Evolutionary conservation across 2,113 vertebrate genomes (phyloP).

Genomic region (Tonatia bakeri): DNA sequence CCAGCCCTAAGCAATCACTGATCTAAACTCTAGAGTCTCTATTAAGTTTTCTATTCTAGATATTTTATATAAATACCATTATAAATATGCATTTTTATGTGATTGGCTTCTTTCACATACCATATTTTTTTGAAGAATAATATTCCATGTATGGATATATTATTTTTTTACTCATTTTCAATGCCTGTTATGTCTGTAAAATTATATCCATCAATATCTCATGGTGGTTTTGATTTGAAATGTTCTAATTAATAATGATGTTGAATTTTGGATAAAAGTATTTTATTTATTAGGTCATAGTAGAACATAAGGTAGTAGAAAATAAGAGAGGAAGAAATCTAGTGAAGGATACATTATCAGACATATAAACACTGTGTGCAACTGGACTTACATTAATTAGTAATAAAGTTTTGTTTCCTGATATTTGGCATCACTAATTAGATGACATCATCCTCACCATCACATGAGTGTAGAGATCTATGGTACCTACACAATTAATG

Average conservation of each 20-base stretch:
- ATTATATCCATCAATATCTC: neutral
- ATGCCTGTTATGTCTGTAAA: neutral
- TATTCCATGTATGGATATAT: neutral
- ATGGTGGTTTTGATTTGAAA: neutral
- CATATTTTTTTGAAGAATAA: neutral
- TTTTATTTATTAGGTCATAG: neutral
- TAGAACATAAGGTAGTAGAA: neutral
- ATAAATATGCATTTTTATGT: neutral
- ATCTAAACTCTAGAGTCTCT: neutral
- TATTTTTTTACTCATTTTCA: neutral
- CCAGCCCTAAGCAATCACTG: neutral
- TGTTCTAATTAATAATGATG: neutral
- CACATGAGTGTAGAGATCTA: neutral
- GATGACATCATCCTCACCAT: neutral
- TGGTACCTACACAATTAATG: neutral
- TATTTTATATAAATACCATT: neutral
- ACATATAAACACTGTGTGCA: neutral
- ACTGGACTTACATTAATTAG: neutral
- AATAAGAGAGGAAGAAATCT: neutral
- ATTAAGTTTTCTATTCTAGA: neutral
- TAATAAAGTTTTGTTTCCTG: neutral
- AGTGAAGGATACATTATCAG: neutral
- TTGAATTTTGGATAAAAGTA: neutral
- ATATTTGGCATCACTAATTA: neutral
- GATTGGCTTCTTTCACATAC: neutral